phyloP scores from a whole-genome alignment of 35 echinoderm and acorn worm species.

The Ophioderma brevispina region DNA sequence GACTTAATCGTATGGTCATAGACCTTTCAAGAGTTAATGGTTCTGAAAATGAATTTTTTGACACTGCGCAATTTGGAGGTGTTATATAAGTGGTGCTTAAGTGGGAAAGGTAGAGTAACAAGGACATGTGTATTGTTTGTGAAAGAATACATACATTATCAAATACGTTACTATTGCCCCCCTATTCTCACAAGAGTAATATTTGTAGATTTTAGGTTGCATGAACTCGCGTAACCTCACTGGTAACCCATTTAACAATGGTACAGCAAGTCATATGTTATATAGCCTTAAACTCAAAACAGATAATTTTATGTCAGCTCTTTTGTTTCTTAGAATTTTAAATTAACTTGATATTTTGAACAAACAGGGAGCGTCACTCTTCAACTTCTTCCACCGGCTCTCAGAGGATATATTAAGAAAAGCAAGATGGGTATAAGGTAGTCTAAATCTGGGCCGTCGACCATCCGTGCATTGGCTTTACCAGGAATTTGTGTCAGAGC shows the following conservation, averaged over 20 bases:
- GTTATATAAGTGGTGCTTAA: too few relatives aligned
- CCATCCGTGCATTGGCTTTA: constrained; percentile 12
- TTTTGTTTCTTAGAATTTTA: neutral
- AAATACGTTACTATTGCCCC: too few relatives aligned
- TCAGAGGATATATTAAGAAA: neutral
- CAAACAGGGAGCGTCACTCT: neutral
- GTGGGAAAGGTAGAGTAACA: too few relatives aligned
- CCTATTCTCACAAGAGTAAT: too few relatives aligned
- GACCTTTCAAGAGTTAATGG: too few relatives aligned
- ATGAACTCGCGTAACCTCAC: neutral
- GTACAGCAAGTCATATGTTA: neutral
- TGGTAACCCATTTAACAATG: neutral
- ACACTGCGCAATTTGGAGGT: too few relatives aligned
- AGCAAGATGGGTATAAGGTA: neutral
- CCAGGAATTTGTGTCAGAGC: neutral
- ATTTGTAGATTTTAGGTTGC: neutral
- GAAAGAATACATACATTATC: too few relatives aligned
- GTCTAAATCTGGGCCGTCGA: neutral
- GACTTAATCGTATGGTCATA: too few relatives aligned
- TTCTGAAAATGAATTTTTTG: too few relatives aligned
- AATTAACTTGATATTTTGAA: neutral
- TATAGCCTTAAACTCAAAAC: neutral
- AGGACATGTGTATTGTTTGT: too few relatives aligned
- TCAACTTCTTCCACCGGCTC: neutral
- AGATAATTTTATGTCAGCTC: neutral